Conservation (phyloP, 2,888 invertebrate species). For the Stenurella melanura region DNA sequence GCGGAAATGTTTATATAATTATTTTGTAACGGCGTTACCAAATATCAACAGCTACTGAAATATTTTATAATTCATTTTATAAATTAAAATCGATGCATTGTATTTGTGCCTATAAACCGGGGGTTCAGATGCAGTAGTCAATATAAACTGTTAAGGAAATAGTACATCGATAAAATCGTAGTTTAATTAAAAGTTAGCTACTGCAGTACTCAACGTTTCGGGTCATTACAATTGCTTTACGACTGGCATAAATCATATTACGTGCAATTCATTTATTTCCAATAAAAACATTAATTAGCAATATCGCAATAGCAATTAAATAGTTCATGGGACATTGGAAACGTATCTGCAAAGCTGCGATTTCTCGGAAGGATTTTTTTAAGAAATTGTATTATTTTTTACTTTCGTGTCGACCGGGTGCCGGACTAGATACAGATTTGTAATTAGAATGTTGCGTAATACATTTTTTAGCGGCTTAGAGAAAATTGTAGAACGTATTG, state of each 20-base stretch:
- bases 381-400: conserved; percentile 1
- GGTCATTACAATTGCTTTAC: conserved; percentile 23
- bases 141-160: conserved; percentile 11
- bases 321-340: conserved; percentile 27
- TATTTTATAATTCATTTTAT: too few relatives aligned
- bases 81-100: too few relatives aligned
- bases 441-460: conserved; percentile 12
- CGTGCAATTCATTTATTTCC: conserved; percentile 24
- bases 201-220: conserved; percentile 5
- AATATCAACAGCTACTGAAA: too few relatives aligned
- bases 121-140: conserved; percentile 15
- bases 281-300: conserved; percentile 32
- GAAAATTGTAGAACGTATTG: not conserved
- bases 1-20: too few relatives aligned
- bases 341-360: not conserved
- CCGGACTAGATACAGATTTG: not conserved
- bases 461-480: conserved; percentile 4
- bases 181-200: conserved; percentile 3
- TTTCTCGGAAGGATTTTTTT: conserved; percentile 29
- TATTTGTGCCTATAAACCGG: too few relatives aligned
- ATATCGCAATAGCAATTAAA: conserved; percentile 32
- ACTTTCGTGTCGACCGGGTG: conserved; percentile 16
- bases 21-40: too few relatives aligned
- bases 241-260: not conserved
- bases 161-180: not conserved